Percentiles rank a stretch among this genome's conserved stretches.
These are phyloP conservation scores for Heliornis fulica DNA, from an alignment of 2,113 vertebrate genomes.

Conservation along the genomic window DNA sequence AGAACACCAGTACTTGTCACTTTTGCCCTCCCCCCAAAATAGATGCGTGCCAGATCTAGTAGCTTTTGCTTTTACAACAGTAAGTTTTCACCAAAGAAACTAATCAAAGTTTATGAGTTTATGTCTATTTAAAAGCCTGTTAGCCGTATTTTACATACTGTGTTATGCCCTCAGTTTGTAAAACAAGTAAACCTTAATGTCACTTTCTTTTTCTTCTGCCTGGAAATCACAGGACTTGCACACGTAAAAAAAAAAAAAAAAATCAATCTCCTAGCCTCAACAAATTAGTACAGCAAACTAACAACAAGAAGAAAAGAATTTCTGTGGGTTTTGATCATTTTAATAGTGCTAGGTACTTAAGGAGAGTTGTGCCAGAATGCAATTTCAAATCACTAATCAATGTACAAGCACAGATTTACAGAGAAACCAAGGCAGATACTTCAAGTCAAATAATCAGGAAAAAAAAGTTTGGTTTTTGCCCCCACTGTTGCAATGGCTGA, in stretches of 20 bases:
- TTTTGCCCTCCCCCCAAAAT: neutral
- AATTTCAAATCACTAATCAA: neutral
- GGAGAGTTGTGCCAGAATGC: neutral
- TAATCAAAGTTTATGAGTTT: neutral
- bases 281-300: no score
- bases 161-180: neutral
- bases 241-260: no score
- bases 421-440: neutral
- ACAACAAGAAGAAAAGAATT: no score
- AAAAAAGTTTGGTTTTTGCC: neutral
- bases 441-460: neutral
- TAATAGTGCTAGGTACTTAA: neutral
- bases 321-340: neutral
- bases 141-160: neutral
- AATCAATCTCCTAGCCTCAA: no score
- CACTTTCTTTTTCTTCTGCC: neutral
- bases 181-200: neutral
- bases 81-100: neutral
- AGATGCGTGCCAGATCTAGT: neutral
- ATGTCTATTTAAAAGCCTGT: neutral
- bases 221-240: neutral
- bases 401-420: neutral
- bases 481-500: neutral
- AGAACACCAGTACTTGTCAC: conserved; percentile 42
- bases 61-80: neutral